These are phyloP conservation scores for Brachyhypopomus occidentalis DNA, from an alignment of 2,113 vertebrate species.

Conservation along the genomic window DNA sequence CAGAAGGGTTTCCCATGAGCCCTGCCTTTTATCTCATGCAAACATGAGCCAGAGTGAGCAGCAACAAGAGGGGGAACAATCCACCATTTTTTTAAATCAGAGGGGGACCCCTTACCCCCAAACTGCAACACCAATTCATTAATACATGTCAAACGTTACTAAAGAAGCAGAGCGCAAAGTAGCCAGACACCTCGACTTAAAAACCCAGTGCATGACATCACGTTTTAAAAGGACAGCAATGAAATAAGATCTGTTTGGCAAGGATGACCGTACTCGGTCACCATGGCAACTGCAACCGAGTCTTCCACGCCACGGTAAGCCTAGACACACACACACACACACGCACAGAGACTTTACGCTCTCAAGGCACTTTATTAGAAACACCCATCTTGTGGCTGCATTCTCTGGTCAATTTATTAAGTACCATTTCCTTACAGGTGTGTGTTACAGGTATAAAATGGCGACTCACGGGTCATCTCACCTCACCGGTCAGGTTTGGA, in stretches of 20 bases:
- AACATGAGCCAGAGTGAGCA: neutral
- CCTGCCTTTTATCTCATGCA: neutral
- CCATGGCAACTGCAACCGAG: conserved; percentile 22
- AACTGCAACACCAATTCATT: conserved; percentile 39
- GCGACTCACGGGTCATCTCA: too few species aligned
- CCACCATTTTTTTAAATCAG: conserved; percentile 5
- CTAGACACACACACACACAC: neutral
- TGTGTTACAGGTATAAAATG: too few species aligned
- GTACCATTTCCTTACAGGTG: too few species aligned
- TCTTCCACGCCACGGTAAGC: neutral
- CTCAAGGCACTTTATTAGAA: too few species aligned
- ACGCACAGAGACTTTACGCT: neutral
- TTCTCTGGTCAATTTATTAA: too few species aligned
- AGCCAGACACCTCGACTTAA: conserved; percentile 26
- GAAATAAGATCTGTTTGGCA: conserved; percentile 34
- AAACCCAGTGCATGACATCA: conserved; percentile 20
- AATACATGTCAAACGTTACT: conserved; percentile 24
- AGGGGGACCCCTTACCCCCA: neutral
- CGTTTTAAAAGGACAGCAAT: conserved; percentile 13
- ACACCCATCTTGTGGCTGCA: too few species aligned
- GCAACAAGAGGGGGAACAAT: neutral
- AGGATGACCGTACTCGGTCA: neutral
- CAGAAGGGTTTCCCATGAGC: neutral
- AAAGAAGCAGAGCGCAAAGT: conserved; percentile 10
- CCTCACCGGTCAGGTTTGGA: too few species aligned